phyloP scores from a whole-genome alignment of 2,797 vertebrate species.

The Taeniopygia guttata region DNA sequence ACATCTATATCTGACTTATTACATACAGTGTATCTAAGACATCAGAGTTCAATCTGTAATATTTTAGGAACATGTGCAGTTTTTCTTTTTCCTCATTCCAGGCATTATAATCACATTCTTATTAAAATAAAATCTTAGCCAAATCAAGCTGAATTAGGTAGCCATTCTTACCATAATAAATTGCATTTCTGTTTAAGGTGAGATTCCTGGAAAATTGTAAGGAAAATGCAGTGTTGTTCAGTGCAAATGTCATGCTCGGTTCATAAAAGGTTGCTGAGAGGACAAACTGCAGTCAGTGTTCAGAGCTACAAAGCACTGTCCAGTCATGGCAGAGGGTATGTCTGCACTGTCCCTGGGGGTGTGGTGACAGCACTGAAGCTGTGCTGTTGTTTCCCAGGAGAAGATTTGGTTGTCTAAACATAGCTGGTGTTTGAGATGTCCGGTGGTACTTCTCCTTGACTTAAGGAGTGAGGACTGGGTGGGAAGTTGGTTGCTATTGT shows the following conservation, averaged over 20 bases:
- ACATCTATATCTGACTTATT: neutral
- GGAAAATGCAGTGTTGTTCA: neutral
- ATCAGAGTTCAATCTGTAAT: neutral
- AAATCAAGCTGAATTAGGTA: neutral
- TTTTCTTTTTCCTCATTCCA: neutral
- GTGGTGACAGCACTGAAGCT: neutral
- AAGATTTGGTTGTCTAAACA: neutral
- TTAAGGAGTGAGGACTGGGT: neutral
- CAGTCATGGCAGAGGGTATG: neutral
- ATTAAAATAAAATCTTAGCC: neutral
- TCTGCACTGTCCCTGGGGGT: neutral
- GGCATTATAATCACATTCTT: neutral
- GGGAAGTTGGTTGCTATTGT: neutral
- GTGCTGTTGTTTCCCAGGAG: neutral
- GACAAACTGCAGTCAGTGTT: fast-evolving
- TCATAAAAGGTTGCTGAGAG: neutral
- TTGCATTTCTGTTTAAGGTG: neutral
- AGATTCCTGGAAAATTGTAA: neutral
- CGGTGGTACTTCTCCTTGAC: neutral
- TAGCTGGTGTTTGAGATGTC: neutral
- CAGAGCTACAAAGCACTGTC: neutral
- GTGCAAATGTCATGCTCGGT: neutral
- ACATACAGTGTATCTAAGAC: neutral
- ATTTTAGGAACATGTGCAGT: neutral
- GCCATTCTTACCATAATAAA: neutral